phyloP scores from a whole-genome alignment of 2,797 vertebrate genomes.

The Antrozous pallidus region DNA sequence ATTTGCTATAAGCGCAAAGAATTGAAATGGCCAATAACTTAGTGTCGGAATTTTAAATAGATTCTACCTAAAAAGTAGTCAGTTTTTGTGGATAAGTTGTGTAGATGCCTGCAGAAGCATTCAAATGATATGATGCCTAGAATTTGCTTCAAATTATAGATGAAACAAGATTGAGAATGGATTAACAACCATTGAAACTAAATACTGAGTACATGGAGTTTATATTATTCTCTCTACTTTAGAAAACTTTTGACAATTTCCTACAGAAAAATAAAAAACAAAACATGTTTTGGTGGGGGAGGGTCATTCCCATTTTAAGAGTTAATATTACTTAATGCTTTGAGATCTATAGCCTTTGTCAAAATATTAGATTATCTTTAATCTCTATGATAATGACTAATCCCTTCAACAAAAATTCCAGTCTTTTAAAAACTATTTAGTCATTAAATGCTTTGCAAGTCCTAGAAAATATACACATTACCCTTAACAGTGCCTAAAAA shows the following conservation, averaged over 20 bases:
- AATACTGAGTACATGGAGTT: background rate
- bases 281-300: background rate
- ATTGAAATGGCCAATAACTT: background rate
- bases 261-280: conserved; percentile 20
- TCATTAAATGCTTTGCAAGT: background rate
- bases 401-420: background rate
- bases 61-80: background rate
- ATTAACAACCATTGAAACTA: background rate
- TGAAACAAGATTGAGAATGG: background rate
- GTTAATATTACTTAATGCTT: background rate
- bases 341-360: background rate
- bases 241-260: conserved; percentile 31
- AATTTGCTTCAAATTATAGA: conserved; percentile 43
- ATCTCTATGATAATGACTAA: background rate
- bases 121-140: background rate
- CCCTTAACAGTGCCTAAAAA: background rate
- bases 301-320: background rate
- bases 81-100: background rate
- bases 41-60: background rate
- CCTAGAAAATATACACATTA: background rate
- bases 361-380: background rate
- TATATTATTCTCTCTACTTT: background rate
- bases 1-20: background rate
- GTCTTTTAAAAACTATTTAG: background rate
- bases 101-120: background rate